Evolutionary conservation across 2,888 invertebrate species (phyloP).

Genomic region (Leptopterna dolabrata): DNA sequence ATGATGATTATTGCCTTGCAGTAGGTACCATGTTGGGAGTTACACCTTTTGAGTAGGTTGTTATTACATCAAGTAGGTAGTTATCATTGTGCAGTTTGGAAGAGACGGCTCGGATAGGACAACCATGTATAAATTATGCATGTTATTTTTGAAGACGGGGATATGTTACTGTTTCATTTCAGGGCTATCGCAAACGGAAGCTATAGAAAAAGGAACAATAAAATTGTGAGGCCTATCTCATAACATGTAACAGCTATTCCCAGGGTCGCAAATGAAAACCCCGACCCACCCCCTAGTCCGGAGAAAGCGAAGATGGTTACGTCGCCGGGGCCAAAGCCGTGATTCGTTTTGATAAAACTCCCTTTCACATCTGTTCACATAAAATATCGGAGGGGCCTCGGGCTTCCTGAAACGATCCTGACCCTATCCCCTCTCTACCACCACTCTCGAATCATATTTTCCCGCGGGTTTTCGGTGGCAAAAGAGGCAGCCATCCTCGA

Average conservation of each 20-base stretch:
- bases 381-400: conserved; percentile 3
- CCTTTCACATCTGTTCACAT: conserved; percentile 51
- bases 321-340: conserved; percentile 35
- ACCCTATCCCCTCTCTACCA: background rate
- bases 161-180: too few species aligned
- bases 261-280: background rate
- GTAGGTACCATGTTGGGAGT: too few species aligned
- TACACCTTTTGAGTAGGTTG: too few species aligned
- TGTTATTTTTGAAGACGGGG: too few species aligned
- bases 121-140: too few species aligned
- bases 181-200: too few species aligned
- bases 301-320: conserved; percentile 35
- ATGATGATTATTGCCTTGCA: too few species aligned
- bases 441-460: background rate
- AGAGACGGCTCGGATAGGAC: too few species aligned
- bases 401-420: conserved; percentile 29
- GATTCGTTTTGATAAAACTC: conserved; percentile 51
- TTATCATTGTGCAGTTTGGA: too few species aligned
- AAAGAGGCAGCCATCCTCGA: background rate
- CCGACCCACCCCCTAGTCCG: background rate
- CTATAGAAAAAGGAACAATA: background rate
- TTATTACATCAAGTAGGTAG: too few species aligned
- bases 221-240: background rate
- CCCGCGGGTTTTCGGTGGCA: background rate
- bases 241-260: background rate